phyloP scores from a whole-genome alignment of 2,888 invertebrate species.

The Chymomyza caudatula region DNA sequence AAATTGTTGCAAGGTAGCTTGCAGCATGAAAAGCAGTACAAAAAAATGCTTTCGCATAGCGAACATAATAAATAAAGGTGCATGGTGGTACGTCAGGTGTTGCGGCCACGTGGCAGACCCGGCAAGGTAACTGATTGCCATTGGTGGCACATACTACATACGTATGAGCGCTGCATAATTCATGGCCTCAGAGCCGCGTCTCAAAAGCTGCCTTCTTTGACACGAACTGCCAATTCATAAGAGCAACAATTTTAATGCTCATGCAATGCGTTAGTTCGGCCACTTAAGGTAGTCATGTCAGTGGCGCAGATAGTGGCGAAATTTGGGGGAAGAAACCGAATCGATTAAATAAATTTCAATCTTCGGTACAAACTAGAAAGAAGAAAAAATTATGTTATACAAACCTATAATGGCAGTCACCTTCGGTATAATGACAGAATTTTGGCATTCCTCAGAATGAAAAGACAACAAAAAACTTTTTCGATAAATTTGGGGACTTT shows the following conservation, averaged over 20 bases:
- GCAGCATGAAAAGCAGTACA: slow-evolving; percentile 5
- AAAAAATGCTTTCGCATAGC: slow-evolving; percentile 11
- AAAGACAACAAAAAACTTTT: no score
- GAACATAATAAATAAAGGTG: slow-evolving; percentile 19
- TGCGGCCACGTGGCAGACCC: slow-evolving; percentile 49
- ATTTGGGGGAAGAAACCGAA: no score
- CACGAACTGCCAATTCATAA: slow-evolving; percentile 39
- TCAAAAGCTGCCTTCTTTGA: slow-evolving; percentile 32
- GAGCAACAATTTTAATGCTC: slow-evolving; percentile 18
- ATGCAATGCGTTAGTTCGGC: no score
- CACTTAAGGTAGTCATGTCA: slow-evolving; percentile 43
- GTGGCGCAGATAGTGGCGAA: neutral
- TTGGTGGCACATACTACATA: neutral
- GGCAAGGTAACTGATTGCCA: neutral
- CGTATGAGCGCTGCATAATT: slow-evolving; percentile 7
- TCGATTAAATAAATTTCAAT: no score
- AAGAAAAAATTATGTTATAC: no score
- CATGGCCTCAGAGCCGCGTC: neutral
- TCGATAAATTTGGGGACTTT: no score
- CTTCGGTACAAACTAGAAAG: no score
- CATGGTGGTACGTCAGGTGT: slow-evolving; percentile 38
- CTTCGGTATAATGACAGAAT: no score
- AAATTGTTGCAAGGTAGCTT: slow-evolving; percentile 35
- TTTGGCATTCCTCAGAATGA: no score
- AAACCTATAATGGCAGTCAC: no score